phyloP scores from a whole-genome alignment of 2,113 vertebrate species.

The Lepus europaeus region DNA sequence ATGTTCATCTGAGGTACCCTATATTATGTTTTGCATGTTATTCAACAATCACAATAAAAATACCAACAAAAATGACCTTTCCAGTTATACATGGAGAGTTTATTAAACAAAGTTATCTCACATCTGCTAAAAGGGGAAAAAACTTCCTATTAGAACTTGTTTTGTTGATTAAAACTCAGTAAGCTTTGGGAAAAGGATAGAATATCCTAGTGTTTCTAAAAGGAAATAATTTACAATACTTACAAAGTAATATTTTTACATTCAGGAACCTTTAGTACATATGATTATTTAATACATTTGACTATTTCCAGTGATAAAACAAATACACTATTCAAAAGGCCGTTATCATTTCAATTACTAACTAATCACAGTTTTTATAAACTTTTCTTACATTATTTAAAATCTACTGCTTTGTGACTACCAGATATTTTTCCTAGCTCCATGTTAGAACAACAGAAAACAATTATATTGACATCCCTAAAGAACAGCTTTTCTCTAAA shows the following conservation, averaged over 20 bases:
- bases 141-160: neutral
- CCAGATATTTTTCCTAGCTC: neutral
- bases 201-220: constrained; percentile 9
- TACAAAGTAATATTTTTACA: neutral
- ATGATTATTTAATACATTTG: neutral
- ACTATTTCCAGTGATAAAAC: neutral
- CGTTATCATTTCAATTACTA: neutral
- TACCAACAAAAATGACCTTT: neutral
- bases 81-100: neutral
- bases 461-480: neutral
- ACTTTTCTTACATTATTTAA: neutral
- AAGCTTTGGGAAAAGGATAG: neutral
- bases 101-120: neutral
- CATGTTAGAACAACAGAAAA: neutral
- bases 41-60: neutral
- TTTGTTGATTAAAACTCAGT: neutral
- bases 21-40: neutral
- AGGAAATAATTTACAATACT: neutral
- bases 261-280: neutral
- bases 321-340: neutral
- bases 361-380: neutral
- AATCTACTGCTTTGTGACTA: neutral
- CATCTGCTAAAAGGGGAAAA: neutral
- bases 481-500: neutral
- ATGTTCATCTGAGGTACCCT: neutral